Evolutionary conservation across 35 echinoderm and acorn worm genomes (phyloP).

Genomic region (Heliocidaris tuberculata): DNA sequence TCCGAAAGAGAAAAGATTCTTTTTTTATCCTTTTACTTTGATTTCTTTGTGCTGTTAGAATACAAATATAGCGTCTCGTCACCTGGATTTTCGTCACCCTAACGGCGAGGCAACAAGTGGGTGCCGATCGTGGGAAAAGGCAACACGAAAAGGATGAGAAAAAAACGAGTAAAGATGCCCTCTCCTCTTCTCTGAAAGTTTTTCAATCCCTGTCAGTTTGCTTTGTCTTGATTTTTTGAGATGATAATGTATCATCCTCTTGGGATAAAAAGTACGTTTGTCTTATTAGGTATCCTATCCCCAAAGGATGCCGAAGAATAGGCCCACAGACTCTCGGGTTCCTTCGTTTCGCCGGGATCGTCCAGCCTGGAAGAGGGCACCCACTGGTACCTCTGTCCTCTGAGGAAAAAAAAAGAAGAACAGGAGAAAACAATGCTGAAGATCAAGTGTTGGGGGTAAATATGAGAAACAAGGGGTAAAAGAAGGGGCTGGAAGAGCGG

Average conservation of each 20-base stretch:
- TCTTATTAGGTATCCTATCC: not conserved
- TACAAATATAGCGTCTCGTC: not conserved
- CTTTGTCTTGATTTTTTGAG: slow-evolving; percentile 3
- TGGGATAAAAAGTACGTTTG: not conserved
- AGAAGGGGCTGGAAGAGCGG: not conserved
- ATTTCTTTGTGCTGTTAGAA: not conserved
- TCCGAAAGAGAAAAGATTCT: not conserved
- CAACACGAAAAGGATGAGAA: not conserved
- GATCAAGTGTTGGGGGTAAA: slow-evolving; percentile 29
- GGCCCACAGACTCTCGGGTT: not conserved
- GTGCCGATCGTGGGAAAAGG: not conserved
- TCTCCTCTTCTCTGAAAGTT: not conserved
- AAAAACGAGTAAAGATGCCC: not conserved
- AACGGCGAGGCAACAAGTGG: not conserved
- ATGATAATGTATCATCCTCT: not conserved
- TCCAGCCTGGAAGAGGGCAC: not conserved
- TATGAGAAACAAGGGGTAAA: not conserved
- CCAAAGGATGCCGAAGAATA: not conserved
- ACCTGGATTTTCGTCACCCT: not conserved
- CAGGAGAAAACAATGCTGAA: not conserved
- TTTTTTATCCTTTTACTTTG: not conserved
- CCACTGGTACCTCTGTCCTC: not conserved
- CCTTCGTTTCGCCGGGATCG: not conserved
- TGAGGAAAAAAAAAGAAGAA: not conserved
- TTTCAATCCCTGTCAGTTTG: not conserved